Base-by-base conservation (phyloP, 92 coral and sea anemone species). In the Palythoa grandis region DNA sequence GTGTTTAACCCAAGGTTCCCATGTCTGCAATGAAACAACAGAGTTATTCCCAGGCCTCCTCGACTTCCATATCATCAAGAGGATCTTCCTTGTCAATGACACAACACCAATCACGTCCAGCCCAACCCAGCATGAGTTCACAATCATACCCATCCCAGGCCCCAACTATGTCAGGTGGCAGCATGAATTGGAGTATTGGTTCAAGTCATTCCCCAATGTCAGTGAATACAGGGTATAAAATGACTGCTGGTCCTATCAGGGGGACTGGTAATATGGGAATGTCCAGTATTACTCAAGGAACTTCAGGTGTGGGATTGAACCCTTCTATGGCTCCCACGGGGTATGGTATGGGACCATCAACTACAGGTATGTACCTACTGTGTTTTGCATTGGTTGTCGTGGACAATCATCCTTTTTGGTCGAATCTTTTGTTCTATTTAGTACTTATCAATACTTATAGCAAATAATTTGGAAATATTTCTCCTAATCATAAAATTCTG, bases 1-100 rank as follows among this genome's bases (percentile, higher is more conserved):
- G 20, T 23, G 29, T 10, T 24, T 13, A 13, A 11, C 8, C 40
- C 20, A 9, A 79, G 84, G 72, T 65, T 11, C 84, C 84, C 5
- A 60, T 79, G 84, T 79, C 84, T 61, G 73, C 73, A 61, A 61
- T 79, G 84, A 79, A 40, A 50, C 48, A 52, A 39, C 84, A 61
- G 37, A 79, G 22, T 69, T 65, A 66, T 47, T 56, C 61, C 61
- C 61, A 56, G 61, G 61, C 61, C 61, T 56, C 61, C 61, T 56
- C 61, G 11, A 56, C 61, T 7, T 56, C 61, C 11, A 56, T 56
- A 17, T 56, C 61, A 13, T 56, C 4, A 13, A 56, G 61, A 56
- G 61, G 61, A 56, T 56, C 61, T 12, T 56, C 61, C 61, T 56
- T 56, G 61, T 56, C 61, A 13, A 56, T 56, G 61, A 56, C 61